Evolutionary conservation across 2,113 vertebrate genomes (phyloP).

Genomic region (Egretta garzetta): DNA sequence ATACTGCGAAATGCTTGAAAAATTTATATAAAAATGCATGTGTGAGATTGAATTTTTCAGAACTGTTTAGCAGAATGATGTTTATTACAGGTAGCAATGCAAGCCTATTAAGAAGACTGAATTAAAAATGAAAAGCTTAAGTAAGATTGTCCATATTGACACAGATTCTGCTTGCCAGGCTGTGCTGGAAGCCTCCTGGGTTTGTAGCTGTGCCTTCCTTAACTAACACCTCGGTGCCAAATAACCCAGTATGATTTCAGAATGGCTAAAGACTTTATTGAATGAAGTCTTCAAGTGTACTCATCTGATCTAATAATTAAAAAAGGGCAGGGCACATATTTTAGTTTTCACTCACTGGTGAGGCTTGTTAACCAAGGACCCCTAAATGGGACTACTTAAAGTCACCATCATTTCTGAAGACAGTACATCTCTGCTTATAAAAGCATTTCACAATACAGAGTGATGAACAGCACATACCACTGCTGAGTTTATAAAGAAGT

Average conservation of each 20-base stretch:
- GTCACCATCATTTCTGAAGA: neutral
- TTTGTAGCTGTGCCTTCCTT: neutral
- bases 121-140: neutral
- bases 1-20: neutral
- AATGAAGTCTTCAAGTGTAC: neutral
- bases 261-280: neutral
- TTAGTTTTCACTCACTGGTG: neutral
- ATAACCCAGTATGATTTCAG: neutral
- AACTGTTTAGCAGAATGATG: neutral
- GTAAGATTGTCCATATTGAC: fast-evolving
- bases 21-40: neutral
- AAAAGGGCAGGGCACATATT: neutral
- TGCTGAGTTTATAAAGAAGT: neutral
- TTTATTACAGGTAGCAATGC: neutral
- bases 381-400: neutral
- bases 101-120: neutral
- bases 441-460: neutral
- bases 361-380: neutral
- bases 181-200: neutral
- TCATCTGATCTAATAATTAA: neutral
- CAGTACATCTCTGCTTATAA: neutral
- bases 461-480: neutral
- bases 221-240: neutral
- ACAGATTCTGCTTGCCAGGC: neutral
- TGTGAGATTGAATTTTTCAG: neutral